Conservation (phyloP, 2,797 vertebrate species). For the Myotis daubentonii region DNA sequence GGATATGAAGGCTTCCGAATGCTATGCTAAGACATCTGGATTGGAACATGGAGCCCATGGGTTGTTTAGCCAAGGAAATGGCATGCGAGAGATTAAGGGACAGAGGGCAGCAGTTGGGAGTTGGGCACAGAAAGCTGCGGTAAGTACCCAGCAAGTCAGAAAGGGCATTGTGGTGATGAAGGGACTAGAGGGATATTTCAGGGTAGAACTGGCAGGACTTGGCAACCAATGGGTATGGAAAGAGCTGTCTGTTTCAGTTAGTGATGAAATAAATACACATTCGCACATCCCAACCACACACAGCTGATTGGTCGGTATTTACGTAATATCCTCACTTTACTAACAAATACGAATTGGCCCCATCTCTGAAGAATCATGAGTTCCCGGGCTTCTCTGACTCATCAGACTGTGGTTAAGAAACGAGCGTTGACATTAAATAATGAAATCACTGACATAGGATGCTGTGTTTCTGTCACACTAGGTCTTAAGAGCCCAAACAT, state of each 20-base stretch:
- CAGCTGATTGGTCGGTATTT: background rate
- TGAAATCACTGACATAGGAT: background rate
- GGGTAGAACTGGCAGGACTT: background rate
- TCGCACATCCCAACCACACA: background rate
- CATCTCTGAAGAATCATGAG: background rate
- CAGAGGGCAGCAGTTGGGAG: background rate
- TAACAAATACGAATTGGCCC: constrained; percentile 10
- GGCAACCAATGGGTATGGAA: background rate
- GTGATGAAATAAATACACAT: background rate
- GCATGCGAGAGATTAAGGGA: background rate
- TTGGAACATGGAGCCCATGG: background rate
- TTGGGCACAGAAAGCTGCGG: background rate
- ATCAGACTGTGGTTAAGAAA: background rate
- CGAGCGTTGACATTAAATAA: background rate
- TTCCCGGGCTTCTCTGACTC: background rate
- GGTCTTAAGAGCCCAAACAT: background rate
- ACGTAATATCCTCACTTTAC: background rate
- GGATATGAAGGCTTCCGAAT: background rate
- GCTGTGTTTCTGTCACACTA: background rate
- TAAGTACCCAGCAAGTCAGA: background rate
- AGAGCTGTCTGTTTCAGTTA: background rate
- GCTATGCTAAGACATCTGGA: background rate
- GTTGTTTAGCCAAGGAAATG: background rate
- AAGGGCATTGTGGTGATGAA: background rate
- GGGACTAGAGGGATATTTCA: background rate